Evolutionary conservation across 2,797 vertebrate species (phyloP), one percentile per base, ranked within the genome.

Genomic region (Synaphobranchus kaupii): DNA sequence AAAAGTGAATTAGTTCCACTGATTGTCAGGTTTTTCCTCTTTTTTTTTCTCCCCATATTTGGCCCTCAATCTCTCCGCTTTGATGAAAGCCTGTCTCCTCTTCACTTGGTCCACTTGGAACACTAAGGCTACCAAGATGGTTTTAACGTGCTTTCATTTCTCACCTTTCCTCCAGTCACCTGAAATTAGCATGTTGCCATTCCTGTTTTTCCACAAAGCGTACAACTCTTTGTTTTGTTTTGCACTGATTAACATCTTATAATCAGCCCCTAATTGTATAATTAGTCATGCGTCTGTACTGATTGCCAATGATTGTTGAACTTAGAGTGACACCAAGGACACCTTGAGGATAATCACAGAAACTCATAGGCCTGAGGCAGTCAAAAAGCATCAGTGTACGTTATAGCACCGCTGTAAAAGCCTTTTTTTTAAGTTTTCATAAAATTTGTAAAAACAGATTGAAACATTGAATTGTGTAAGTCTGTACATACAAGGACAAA

Each of bases 91-190:
- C 89, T 90, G 91, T 90, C 90, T 89, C 91, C 93, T 90, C 47
- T 86, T 9, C 93, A 90, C 93, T 94, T 83, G 58, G 84, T 86
- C 91, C 94, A n/a, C n/a, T n/a, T 92, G 93, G 94, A 95, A 94
- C 93, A 93, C 90, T 25, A 17, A 90, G 93, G 95, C 93, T 89
- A n/a, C 34, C 89, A 92, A 94, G 94, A 94, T 94, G 92, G 91
- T 95, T 94, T 95, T 94, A 92, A 95, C 93, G 94, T 94, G 94
- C 93, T 93, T 92, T 34, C 71, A 86, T 89, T 89, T 86, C 92
- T 15, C 31, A 39, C 31, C 39, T 47, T 48, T 28, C 1, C 39
- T 80, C 20, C 76, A 80, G 34, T 12, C 20, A 34, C 2, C 9
- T 15, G 34, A 76, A 80, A 48, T 44, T 28, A 48, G 39, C 1